These are phyloP conservation scores for Dufourea novaeangliae DNA, from an alignment of 1,140 invertebrate genomes.

Conservation along the genomic window DNA sequence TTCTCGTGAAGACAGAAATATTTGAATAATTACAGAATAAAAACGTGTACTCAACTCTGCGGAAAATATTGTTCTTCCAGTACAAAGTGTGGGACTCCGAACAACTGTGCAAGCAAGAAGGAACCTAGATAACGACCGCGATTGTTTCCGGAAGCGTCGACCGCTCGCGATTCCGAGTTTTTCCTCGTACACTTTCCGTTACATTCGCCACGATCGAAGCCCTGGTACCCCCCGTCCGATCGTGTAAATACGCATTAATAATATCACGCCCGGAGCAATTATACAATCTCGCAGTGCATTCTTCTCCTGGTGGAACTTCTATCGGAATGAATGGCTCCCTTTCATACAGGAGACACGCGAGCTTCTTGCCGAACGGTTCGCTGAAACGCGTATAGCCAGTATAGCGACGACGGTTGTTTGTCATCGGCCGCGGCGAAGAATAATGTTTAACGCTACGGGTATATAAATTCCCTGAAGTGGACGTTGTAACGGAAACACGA, in stretches of 20 bases:
- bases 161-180: constrained; percentile 21
- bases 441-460: not conserved
- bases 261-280: constrained; percentile 53
- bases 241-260: constrained; percentile 36
- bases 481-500: not conserved
- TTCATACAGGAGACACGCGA: constrained; percentile 60
- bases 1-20: too few species aligned
- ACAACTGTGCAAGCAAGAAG: too few species aligned
- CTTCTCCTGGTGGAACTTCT: constrained; percentile 36
- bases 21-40: too few species aligned
- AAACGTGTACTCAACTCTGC: too few species aligned
- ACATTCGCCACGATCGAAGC: constrained; percentile 20
- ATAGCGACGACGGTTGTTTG: not conserved
- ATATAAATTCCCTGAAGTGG: constrained; percentile 6
- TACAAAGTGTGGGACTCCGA: too few species aligned
- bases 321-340: constrained; percentile 61
- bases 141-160: constrained; percentile 50
- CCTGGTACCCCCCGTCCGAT: not conserved
- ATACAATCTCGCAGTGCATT: constrained; percentile 59
- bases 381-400: constrained; percentile 43
- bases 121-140: not conserved
- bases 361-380: constrained; percentile 35
- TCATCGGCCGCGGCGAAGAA: constrained; percentile 12
- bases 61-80: not conserved
- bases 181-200: constrained; percentile 4